Evolutionary conservation across 2,888 invertebrate species (phyloP).

Genomic region (Cistogaster globosa): DNA sequence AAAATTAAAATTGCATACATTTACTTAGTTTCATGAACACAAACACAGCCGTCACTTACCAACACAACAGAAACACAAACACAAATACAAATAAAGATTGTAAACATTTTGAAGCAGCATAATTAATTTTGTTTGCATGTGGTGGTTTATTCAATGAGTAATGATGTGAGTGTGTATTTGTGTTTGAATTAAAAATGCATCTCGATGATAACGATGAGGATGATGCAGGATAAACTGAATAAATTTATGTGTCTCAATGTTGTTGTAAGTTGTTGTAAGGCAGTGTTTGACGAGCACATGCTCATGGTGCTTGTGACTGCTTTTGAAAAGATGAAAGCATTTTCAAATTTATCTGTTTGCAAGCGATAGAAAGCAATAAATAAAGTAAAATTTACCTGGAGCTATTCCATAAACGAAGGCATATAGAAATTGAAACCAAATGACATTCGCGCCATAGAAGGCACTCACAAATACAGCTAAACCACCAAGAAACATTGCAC

Average conservation of each 20-base stretch:
- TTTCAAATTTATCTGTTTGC: too few relatives aligned
- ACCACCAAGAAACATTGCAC: conserved; percentile 83
- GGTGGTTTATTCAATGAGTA: conserved; percentile 68
- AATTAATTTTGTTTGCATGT: conserved; percentile 71
- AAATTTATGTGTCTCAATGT: background rate
- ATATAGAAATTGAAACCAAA: conserved; percentile 78
- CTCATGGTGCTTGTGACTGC: conserved; percentile 38
- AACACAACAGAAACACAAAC: background rate
- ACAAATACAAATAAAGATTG: background rate
- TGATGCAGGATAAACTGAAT: background rate
- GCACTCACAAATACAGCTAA: conserved; percentile 86
- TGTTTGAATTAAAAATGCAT: conserved; percentile 30
- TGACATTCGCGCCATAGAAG: conserved; percentile 82
- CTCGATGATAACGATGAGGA: conserved; percentile 1
- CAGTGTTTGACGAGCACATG: conserved; percentile 58
- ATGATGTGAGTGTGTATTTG: conserved; percentile 9
- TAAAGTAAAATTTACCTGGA: conserved; percentile 74
- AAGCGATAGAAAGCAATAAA: background rate
- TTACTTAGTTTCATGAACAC: conserved; percentile 56
- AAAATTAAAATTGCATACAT: conserved; percentile 68
- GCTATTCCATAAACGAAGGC: conserved; percentile 78
- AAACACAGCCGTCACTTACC: conserved; percentile 17
- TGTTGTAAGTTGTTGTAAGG: conserved; percentile 34
- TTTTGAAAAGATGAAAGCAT: background rate
- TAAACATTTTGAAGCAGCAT: conserved; percentile 61